These are phyloP conservation scores for Sisor rabdophorus DNA, from an alignment of 2,113 vertebrate species.

Conservation along the genomic window DNA sequence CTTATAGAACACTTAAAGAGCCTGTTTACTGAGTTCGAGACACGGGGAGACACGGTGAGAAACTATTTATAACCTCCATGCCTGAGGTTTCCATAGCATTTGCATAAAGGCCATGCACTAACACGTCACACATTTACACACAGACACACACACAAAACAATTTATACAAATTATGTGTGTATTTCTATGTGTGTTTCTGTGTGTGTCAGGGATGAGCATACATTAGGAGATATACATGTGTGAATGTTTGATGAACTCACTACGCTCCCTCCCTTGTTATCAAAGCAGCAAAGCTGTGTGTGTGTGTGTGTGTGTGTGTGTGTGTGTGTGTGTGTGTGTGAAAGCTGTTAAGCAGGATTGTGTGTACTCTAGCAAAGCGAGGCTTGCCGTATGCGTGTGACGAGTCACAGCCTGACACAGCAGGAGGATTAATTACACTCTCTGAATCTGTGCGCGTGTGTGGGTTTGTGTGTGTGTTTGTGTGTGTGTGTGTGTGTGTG, in stretches of 20 bases:
- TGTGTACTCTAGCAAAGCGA: constrained; percentile 51
- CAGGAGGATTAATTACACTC: constrained; percentile 51
- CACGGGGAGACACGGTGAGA: constrained; percentile 48
- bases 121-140: constrained; percentile 42
- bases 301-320: constrained; percentile 21
- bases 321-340: constrained; percentile 31
- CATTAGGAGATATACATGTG: neutral
- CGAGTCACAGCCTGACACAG: constrained; percentile 54
- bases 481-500: constrained; percentile 25
- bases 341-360: constrained; percentile 38
- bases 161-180: constrained; percentile 23
- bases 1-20: constrained; percentile 53
- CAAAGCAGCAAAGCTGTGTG: constrained; percentile 10
- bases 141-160: neutral
- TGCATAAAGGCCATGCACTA: constrained; percentile 40
- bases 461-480: constrained; percentile 23
- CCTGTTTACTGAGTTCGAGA: constrained; percentile 49
- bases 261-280: constrained; percentile 18
- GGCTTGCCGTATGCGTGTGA: constrained; percentile 47
- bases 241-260: neutral
- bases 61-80: constrained; percentile 63
- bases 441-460: constrained; percentile 26
- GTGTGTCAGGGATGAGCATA: constrained; percentile 3
- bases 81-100: constrained; percentile 58
- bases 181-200: constrained; percentile 13